Base-by-base conservation (phyloP, 2,113 vertebrate species). In the Saccopteryx leptura region DNA sequence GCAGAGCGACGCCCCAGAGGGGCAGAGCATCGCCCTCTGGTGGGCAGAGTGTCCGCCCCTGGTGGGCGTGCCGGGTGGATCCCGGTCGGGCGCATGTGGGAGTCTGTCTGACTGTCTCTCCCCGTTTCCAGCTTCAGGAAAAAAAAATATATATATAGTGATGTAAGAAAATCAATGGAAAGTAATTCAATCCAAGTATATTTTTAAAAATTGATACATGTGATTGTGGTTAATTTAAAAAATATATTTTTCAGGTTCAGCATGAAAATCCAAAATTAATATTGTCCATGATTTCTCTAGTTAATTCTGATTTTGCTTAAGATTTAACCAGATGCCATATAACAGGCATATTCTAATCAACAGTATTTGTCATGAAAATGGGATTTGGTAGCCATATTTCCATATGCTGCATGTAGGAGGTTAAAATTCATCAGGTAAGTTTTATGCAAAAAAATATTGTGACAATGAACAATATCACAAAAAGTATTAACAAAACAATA, bases 401-500 rank as follows among this genome's bases (percentile, higher is more conserved):
- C 19, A 60, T 3, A 84, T 11, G 21, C 11, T 31, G 9, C 52
- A 11, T 39, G 11, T 26, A 83, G 63, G 71, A 91, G 39, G 39
- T 39, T 39, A 39, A 39, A 39, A 23, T 17, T 46, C 58, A 63
- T 48, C 26, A 93, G 10, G 17, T 39, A 68, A 54, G 23, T 66
- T 76, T 76, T 52, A 82, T 15, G 39, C 46, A 85, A 94, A 95
- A 94, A 95, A 52, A 88, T 48, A 91, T 28, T 52, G 12, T 50
- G 23, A 91, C 72, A 60, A 72, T 66, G 46, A 82, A 78, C 0
- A 39, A 11, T 52, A 84, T 48, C 48, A 60, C 9, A 95, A 78
- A 95, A 74, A 50, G 19, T 68, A 78, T 24, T 28, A 31, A 85
- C 5, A 95, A 54, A 78, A 50, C 19, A 83, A 39, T 33, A 74